phyloP scores from a whole-genome alignment of 2,113 vertebrate species.

The Petrocephalus zakoni region DNA sequence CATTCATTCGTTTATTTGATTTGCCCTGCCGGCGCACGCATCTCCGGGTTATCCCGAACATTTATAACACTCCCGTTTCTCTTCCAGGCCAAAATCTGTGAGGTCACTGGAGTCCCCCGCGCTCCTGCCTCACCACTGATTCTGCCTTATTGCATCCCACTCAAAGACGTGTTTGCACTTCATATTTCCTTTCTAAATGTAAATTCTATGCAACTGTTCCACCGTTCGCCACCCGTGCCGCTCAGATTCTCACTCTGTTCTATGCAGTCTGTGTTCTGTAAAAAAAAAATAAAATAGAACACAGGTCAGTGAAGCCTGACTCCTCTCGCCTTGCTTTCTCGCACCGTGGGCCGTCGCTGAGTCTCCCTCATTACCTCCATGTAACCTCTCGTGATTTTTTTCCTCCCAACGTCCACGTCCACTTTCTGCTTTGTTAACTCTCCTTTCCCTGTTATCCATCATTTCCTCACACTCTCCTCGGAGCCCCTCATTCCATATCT shows the following conservation, averaged over 20 bases:
- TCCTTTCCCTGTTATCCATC: neutral
- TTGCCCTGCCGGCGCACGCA: neutral
- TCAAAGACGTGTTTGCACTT: neutral
- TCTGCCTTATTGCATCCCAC: neutral
- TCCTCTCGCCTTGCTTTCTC: neutral
- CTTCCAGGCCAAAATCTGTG: neutral
- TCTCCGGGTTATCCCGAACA: neutral
- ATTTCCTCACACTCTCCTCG: neutral
- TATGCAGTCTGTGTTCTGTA: neutral
- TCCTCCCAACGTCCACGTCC: neutral
- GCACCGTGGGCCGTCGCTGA: neutral
- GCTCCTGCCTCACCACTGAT: neutral
- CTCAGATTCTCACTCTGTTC: neutral
- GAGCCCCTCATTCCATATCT: neutral
- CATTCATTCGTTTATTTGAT: neutral
- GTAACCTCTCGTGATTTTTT: neutral
- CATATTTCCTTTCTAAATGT: neutral
- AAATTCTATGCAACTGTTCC: slow-evolving; percentile 7
- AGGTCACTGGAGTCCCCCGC: neutral
- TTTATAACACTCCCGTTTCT: neutral
- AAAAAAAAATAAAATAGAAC: neutral
- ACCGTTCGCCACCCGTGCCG: neutral
- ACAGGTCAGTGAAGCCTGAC: neutral
- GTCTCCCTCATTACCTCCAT: slow-evolving; percentile 7
- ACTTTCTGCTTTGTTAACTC: slow-evolving; percentile 15